A percentile compares a stretch with the other conserved stretches of the same genome.
Evolutionary conservation across 1,140 invertebrate genomes (phyloP).

Genomic region (Drosophila guanche): DNA sequence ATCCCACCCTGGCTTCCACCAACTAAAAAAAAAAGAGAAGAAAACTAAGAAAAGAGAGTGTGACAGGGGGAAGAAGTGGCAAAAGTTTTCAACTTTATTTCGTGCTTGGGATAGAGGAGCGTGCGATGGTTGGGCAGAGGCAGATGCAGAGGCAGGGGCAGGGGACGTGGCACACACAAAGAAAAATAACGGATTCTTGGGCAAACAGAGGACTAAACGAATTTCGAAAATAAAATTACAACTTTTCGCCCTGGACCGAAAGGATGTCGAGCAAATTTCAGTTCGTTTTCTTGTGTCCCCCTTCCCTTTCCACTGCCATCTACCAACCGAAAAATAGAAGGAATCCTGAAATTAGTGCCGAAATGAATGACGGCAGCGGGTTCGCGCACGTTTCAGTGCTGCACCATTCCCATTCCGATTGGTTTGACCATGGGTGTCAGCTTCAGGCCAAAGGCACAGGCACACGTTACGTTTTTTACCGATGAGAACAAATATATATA

Average conservation of each 20-base stretch:
- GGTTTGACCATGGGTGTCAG: slow-evolving; percentile 7
- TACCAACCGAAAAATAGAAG: background rate
- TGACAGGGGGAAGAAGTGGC: too few species aligned
- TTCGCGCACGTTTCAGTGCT: background rate
- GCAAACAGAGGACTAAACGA: slow-evolving; percentile 80
- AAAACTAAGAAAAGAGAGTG: slow-evolving; percentile 37
- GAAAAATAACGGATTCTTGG: slow-evolving; percentile 79
- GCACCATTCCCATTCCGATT: background rate
- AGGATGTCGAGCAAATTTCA: slow-evolving; percentile 68
- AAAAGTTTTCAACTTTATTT: slow-evolving; percentile 79
- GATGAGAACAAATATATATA: background rate
- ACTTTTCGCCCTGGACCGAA: slow-evolving; percentile 64
- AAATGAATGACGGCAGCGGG: slow-evolving; percentile 51
- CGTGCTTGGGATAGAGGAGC: slow-evolving; percentile 35
- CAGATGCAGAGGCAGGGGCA: background rate
- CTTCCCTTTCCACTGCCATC: too few species aligned
- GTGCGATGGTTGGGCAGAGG: background rate
- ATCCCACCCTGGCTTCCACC: background rate
- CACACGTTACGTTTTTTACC: too few species aligned
- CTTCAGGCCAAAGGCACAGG: background rate
- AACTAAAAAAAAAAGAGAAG: slow-evolving; percentile 43
- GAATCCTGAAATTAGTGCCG: slow-evolving; percentile 67
- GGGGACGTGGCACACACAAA: slow-evolving; percentile 43
- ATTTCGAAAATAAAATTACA: slow-evolving; percentile 82
- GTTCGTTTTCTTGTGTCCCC: slow-evolving; percentile 42